These are phyloP conservation scores for Microtus montanus DNA, from an alignment of 2,113 vertebrate genomes.

Conservation along the genomic window DNA sequence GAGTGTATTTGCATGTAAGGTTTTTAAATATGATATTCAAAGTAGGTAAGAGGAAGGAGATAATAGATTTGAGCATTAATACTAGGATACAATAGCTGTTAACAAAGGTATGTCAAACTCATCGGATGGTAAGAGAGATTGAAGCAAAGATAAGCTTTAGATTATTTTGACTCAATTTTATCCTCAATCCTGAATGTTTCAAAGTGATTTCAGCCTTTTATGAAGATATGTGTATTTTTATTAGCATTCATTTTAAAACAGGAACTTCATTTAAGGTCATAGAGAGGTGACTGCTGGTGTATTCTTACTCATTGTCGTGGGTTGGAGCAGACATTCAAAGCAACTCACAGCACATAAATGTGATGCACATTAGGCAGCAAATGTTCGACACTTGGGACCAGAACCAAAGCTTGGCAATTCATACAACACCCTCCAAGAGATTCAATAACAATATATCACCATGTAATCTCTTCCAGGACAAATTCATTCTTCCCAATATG, in stretches of 20 bases:
- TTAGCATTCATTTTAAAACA: conserved; percentile 53
- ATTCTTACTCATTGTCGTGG: neutral
- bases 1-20: neutral
- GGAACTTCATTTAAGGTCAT: conserved; percentile 64
- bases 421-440: conserved; percentile 75
- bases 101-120: neutral
- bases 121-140: conserved; percentile 6
- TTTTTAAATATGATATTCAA: neutral
- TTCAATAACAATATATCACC: conserved; percentile 76
- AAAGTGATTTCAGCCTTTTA: neutral
- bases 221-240: conserved; percentile 60
- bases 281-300: conserved; percentile 32
- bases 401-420: conserved; percentile 74
- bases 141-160: neutral
- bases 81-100: conserved; percentile 2
- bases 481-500: conserved; percentile 65
- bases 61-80: conserved; percentile 15
- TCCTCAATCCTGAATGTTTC: conserved; percentile 17
- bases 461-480: conserved; percentile 77
- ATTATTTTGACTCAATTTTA: conserved; percentile 50
- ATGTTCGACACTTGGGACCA: conserved; percentile 64
- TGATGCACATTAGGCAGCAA: conserved; percentile 54
- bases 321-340: conserved; percentile 59
- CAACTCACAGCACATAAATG: conserved; percentile 67
- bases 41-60: neutral